Evolutionary conservation across 2,113 vertebrate genomes (phyloP).

Genomic region (Ramphastos sulfuratus): DNA sequence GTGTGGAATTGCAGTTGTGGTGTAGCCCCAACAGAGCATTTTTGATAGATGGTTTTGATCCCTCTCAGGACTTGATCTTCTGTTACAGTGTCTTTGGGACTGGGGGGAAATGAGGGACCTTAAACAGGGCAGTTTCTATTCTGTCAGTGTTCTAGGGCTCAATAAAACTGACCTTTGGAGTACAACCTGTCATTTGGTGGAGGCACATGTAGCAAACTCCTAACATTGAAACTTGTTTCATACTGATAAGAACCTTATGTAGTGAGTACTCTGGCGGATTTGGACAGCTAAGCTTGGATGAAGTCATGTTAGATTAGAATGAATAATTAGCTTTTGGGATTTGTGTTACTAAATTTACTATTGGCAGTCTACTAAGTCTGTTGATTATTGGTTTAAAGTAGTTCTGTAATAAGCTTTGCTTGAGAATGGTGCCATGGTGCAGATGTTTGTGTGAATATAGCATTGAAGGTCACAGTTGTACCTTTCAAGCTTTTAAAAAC

Average conservation of each 20-base stretch:
- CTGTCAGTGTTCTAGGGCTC: neutral
- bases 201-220: neutral
- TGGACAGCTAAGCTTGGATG: slow-evolving; percentile 57
- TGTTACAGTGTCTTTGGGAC: neutral
- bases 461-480: slow-evolving; percentile 39
- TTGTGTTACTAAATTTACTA: slow-evolving; percentile 60
- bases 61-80: neutral
- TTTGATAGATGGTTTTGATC: neutral
- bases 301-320: slow-evolving; percentile 67
- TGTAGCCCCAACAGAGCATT: neutral
- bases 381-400: slow-evolving; percentile 59
- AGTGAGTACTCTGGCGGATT: slow-evolving; percentile 55
- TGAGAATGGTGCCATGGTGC: neutral
- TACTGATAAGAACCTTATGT: slow-evolving; percentile 9
- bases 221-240: slow-evolving; percentile 20
- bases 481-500: neutral
- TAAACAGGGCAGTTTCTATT: neutral
- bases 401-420: slow-evolving; percentile 55
- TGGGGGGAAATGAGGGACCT: neutral
- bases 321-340: slow-evolving; percentile 28
- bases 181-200: neutral
- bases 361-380: neutral
- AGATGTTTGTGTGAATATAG: neutral
- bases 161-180: neutral
- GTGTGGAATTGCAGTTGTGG: neutral